phyloP scores from a whole-genome alignment of 2,113 vertebrate species.

The Sminthopsis crassicaudata region DNA sequence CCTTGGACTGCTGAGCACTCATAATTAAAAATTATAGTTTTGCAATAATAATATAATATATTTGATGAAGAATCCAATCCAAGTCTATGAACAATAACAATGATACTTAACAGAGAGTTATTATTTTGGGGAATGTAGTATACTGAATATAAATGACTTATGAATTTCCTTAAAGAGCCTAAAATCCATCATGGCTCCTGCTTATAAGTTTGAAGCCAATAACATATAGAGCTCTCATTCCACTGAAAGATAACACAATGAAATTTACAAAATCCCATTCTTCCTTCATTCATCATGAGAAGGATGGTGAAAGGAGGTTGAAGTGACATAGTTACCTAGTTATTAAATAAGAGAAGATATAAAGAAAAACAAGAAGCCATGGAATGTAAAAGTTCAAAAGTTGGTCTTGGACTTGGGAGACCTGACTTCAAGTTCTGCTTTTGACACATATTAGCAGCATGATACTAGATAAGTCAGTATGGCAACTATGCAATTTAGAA shows the following conservation, averaged over 20 bases:
- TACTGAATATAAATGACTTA: background rate
- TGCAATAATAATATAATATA: background rate
- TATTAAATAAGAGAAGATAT: background rate
- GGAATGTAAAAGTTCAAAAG: background rate
- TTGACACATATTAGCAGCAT: background rate
- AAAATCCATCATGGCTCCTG: background rate
- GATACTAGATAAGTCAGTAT: background rate
- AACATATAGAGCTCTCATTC: background rate
- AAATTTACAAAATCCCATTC: background rate
- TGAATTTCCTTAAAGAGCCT: background rate
- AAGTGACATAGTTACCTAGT: background rate
- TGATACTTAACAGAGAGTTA: background rate
- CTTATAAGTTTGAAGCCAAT: background rate
- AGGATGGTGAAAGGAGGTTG: background rate
- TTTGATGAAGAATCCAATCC: background rate
- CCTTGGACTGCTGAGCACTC: background rate
- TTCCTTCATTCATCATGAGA: background rate
- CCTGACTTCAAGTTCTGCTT: background rate
- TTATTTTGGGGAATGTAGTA: background rate
- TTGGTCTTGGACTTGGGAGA: background rate
- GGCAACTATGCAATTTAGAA: background rate
- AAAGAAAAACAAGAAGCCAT: background rate
- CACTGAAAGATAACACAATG: background rate
- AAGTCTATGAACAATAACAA: background rate
- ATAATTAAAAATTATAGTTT: background rate